These are phyloP conservation scores for Prionace glauca DNA, from an alignment of 2,797 vertebrate genomes.

Conservation along the genomic window DNA sequence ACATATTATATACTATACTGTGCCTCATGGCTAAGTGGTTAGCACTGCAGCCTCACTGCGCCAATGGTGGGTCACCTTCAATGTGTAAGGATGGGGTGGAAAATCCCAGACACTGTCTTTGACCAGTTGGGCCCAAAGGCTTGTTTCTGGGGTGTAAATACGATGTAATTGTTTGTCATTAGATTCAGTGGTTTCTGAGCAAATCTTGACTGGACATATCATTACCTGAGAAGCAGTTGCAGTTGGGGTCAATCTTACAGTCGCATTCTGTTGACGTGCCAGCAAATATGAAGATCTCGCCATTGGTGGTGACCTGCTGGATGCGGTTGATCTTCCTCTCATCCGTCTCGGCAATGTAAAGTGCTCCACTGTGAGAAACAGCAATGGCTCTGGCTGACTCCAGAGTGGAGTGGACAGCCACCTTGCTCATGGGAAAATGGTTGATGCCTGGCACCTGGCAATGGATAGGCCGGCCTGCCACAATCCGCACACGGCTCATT, in stretches of 20 bases:
- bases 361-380: conserved; percentile 79
- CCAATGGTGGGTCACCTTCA: no score
- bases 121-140: not conserved
- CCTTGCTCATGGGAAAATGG: conserved; percentile 85
- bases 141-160: not conserved
- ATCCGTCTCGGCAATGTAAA: conserved; percentile 91
- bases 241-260: conserved; percentile 97
- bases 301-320: conserved; percentile 91
- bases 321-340: conserved; percentile 94
- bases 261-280: conserved; percentile 88
- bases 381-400: conserved; percentile 87
- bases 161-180: no score
- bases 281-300: conserved; percentile 84
- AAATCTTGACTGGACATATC: conserved; percentile 29
- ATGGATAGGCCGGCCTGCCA: conserved; percentile 89
- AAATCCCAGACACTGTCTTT: no score
- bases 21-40: no score
- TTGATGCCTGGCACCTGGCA: conserved; percentile 90
- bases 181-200: not conserved
- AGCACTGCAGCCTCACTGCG: no score
- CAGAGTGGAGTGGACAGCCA: conserved; percentile 83
- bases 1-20: not conserved
- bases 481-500: conserved; percentile 76
- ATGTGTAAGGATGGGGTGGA: no score
- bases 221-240: conserved; percentile 93